Conservation (phyloP, 2,888 invertebrate genomes). For the Drosophila barbarae region DNA sequence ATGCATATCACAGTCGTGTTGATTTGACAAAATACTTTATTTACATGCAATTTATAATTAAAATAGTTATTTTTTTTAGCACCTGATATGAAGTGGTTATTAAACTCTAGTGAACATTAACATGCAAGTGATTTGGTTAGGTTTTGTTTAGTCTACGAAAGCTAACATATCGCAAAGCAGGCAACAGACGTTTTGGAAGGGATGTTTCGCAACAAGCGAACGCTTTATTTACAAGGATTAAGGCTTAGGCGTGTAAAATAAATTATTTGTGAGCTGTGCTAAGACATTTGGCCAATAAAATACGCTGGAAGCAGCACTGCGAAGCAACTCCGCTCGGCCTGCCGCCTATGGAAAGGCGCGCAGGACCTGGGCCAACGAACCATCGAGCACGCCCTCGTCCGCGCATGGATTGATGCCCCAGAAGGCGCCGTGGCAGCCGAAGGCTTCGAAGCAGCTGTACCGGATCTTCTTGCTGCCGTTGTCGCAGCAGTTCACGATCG, state of each 20-base stretch:
- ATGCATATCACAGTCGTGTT: background rate
- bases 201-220: slow-evolving; percentile 9
- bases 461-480: slow-evolving; percentile 80
- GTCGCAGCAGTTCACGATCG: slow-evolving; percentile 87
- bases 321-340: background rate
- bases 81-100: background rate
- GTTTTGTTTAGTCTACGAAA: background rate
- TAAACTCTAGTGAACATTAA: background rate
- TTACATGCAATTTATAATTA: background rate
- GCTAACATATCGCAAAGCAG: slow-evolving; percentile 2
- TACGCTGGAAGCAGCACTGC: slow-evolving; percentile 9
- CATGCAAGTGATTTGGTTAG: background rate
- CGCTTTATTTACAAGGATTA: slow-evolving; percentile 37
- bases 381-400: slow-evolving; percentile 79
- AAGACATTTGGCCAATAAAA: slow-evolving; percentile 10
- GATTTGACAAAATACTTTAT: background rate
- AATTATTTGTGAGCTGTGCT: slow-evolving; percentile 21
- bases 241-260: slow-evolving; percentile 31
- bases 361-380: slow-evolving; percentile 45
- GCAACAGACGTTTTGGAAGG: background rate
- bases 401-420: slow-evolving; percentile 88
- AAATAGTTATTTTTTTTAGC: background rate
- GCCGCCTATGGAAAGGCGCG: slow-evolving; percentile 11
- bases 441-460: slow-evolving; percentile 85
- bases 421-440: slow-evolving; percentile 86